Conservation (phyloP, 2,888 invertebrate species). For the Limenitis camilla region DNA sequence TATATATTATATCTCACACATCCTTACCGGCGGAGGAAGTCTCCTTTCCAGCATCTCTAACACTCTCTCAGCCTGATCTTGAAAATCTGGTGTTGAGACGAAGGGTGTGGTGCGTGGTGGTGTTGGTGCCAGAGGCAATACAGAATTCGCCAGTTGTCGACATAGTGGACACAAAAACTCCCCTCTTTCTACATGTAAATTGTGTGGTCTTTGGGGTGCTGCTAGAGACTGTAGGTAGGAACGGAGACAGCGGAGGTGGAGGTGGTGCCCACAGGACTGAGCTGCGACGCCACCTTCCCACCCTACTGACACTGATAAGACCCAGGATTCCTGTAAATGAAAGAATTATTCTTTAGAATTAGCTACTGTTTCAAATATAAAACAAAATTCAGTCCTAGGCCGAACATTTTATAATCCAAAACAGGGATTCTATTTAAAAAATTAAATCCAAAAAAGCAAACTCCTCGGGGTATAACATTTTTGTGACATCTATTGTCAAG, state of each 20-base stretch:
- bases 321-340: constrained; percentile 79
- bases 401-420: too few relatives aligned
- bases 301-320: constrained; percentile 82
- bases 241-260: constrained; percentile 95
- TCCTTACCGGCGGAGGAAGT: constrained; percentile 48
- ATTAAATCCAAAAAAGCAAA: too few relatives aligned
- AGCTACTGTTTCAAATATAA: too few relatives aligned
- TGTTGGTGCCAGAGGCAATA: constrained; percentile 87
- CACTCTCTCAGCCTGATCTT: constrained; percentile 40
- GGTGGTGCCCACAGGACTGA: constrained; percentile 96
- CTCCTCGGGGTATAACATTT: too few relatives aligned
- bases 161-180: constrained; percentile 97
- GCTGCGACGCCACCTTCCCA: constrained; percentile 95
- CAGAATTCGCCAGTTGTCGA: constrained; percentile 84
- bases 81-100: constrained; percentile 46
- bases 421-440: too few relatives aligned
- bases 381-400: too few relatives aligned
- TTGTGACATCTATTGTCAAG: too few relatives aligned
- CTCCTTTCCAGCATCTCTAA: constrained; percentile 79
- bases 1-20: too few relatives aligned
- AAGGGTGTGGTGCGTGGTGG: constrained; percentile 74
- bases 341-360: too few relatives aligned
- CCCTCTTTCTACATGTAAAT: constrained; percentile 78
- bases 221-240: constrained; percentile 91
- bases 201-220: constrained; percentile 83